These are phyloP conservation scores for Lichenostomus cassidix DNA, from an alignment of 2,113 vertebrate genomes.

Conservation along the genomic window DNA sequence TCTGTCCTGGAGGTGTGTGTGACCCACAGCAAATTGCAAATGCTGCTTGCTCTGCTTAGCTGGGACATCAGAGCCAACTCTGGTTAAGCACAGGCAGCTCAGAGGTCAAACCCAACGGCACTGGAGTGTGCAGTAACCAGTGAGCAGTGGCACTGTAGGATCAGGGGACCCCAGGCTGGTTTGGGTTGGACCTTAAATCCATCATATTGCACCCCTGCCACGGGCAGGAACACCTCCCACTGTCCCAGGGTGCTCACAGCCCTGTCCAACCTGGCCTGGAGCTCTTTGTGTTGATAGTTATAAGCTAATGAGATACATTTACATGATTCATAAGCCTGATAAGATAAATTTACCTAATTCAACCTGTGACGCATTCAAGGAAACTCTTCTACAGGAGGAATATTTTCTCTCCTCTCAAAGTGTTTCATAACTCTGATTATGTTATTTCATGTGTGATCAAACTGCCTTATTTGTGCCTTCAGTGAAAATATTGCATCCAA, in stretches of 20 bases:
- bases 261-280: not conserved
- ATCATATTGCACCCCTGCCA: not conserved
- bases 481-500: not conserved
- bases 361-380: accelerated
- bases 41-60: not conserved
- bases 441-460: not conserved
- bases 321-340: too few relatives aligned
- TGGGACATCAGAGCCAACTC: not conserved
- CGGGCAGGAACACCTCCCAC: not conserved
- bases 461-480: not conserved
- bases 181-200: not conserved
- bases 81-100: not conserved
- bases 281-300: not conserved
- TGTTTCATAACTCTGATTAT: not conserved
- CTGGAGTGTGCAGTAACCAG: not conserved
- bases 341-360: not conserved
- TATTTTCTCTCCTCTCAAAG: not conserved
- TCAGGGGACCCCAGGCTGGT: not conserved
- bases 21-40: not conserved
- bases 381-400: accelerated
- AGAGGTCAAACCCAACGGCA: not conserved
- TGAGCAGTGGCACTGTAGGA: not conserved
- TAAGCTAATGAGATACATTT: accelerated
- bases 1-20: not conserved
- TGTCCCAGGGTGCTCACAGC: not conserved